These are phyloP conservation scores for Paradisaea rubra DNA, from an alignment of 2,113 vertebrate genomes.

Conservation along the genomic window DNA sequence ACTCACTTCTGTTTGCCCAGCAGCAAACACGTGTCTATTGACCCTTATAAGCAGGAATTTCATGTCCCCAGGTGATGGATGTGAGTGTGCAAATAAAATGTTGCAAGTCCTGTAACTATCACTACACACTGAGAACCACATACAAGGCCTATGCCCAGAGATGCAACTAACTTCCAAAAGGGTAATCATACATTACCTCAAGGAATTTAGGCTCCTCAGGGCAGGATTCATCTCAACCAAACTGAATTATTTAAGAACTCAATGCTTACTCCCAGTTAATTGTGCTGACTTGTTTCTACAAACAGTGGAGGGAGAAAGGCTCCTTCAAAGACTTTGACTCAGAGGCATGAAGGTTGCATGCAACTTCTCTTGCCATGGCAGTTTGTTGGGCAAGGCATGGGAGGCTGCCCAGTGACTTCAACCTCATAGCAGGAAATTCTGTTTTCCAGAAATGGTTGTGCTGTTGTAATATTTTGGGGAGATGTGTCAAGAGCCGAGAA, in stretches of 20 bases:
- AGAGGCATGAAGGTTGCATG: background rate
- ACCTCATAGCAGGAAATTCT: background rate
- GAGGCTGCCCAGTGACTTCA: background rate
- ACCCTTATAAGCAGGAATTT: background rate
- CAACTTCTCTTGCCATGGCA: background rate
- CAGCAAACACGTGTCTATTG: background rate
- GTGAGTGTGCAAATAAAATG: background rate
- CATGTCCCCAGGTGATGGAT: background rate
- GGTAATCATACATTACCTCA: background rate
- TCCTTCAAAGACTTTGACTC: background rate
- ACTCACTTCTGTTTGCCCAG: background rate
- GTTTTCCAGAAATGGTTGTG: background rate
- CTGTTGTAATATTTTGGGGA: background rate
- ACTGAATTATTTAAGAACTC: background rate
- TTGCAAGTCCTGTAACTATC: background rate
- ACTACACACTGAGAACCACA: background rate
- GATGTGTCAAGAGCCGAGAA: background rate
- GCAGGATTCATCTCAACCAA: background rate
- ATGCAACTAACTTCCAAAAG: background rate
- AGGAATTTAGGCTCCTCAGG: background rate
- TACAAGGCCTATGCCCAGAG: background rate
- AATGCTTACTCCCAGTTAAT: background rate
- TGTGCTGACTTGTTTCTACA: background rate
- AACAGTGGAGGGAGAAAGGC: background rate
- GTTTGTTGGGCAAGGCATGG: background rate